Percentiles rank a stretch among this genome's conserved stretches.
Evolutionary conservation across 2,797 vertebrate species (phyloP).

Genomic region (Dipus sagitta): DNA sequence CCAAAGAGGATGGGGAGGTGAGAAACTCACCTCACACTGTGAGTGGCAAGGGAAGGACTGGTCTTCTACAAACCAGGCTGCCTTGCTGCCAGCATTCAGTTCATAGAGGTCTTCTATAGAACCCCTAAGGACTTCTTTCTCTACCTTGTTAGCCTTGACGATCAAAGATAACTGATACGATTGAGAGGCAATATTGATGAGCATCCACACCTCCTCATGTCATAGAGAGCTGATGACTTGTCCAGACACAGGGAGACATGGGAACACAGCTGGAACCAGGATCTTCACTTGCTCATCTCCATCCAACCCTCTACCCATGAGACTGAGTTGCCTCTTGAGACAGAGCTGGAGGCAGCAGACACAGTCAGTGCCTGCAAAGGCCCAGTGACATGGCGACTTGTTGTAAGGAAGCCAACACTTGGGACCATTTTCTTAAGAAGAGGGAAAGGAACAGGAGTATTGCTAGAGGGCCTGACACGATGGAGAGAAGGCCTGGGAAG

Average conservation of each 20-base stretch:
- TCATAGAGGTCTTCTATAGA: background rate
- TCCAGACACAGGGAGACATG: background rate
- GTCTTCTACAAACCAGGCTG: background rate
- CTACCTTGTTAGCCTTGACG: background rate
- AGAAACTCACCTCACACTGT: background rate
- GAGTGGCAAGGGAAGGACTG: background rate
- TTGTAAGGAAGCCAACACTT: background rate
- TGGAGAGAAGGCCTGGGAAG: background rate
- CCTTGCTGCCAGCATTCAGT: fast-evolving
- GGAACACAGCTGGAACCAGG: background rate
- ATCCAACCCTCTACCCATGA: background rate
- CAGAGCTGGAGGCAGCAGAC: background rate
- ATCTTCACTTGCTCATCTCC: background rate
- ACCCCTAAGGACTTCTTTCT: background rate
- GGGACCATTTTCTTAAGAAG: background rate
- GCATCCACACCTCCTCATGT: fast-evolving
- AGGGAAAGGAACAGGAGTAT: background rate
- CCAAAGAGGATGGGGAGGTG: background rate
- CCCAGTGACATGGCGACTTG: background rate
- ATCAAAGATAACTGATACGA: background rate
- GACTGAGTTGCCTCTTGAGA: background rate
- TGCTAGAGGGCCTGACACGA: background rate
- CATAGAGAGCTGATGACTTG: background rate
- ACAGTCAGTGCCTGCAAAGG: background rate
- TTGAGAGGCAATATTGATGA: background rate